Conservation (phyloP, 2,797 vertebrate genomes). For the Enoplosus armatus region DNA sequence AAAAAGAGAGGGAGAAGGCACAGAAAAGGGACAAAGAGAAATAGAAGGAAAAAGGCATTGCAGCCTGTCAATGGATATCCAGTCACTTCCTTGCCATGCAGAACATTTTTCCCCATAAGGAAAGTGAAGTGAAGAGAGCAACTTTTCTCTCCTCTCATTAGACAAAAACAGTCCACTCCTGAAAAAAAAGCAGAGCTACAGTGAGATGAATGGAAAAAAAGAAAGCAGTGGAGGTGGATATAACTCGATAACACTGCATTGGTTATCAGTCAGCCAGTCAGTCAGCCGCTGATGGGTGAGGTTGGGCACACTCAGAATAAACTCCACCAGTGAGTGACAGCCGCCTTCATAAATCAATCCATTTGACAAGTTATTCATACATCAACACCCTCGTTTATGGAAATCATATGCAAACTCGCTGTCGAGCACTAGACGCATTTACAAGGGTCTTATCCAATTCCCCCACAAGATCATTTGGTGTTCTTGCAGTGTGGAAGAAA, state of each 20-base stretch:
- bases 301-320: conserved; percentile 52
- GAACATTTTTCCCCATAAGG: conserved; percentile 26
- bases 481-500: conserved; percentile 7
- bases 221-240: not conserved
- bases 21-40: conserved; percentile 49
- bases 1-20: conserved; percentile 51
- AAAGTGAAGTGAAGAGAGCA: conserved; percentile 12
- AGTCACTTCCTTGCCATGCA: conserved; percentile 24
- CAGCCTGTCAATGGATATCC: conserved; percentile 30
- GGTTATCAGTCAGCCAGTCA: conserved; percentile 45
- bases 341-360: conserved; percentile 69
- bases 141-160: conserved; percentile 11
- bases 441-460: conserved; percentile 38
- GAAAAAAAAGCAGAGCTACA: not conserved
- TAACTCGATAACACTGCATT: conserved; percentile 33
- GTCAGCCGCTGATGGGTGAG: conserved; percentile 44
- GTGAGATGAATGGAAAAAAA: not conserved
- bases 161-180: not conserved
- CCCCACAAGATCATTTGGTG: conserved; percentile 33
- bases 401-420: conserved; percentile 70
- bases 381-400: conserved; percentile 73
- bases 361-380: conserved; percentile 72
- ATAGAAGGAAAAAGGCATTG: conserved; percentile 33
- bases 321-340: conserved; percentile 63
- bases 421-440: conserved; percentile 45